Conservation (phyloP, 2,113 vertebrate genomes). For the Pica pica region DNA sequence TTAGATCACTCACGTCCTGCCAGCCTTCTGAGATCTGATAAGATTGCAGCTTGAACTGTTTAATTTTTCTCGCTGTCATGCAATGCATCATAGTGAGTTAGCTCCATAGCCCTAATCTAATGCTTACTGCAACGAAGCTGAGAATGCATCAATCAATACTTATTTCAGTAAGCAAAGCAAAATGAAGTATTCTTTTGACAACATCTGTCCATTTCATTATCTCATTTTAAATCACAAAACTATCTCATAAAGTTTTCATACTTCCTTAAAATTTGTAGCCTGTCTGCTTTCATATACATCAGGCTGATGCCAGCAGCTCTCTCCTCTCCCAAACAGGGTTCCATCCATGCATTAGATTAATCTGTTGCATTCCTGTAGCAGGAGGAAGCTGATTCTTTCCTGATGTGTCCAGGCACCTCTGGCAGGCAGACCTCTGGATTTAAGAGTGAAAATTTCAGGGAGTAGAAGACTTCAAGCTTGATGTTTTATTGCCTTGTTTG, state of each 20-base stretch:
- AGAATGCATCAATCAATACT: slow-evolving; percentile 21
- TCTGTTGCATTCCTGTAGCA: background rate
- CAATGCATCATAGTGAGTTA: background rate
- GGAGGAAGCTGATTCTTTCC: background rate
- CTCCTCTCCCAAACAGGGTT: background rate
- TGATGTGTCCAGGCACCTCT: background rate
- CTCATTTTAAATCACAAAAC: background rate
- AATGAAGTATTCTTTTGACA: slow-evolving; percentile 30
- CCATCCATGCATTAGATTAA: background rate
- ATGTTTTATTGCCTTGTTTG: background rate
- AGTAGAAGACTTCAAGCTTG: background rate
- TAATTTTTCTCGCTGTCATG: slow-evolving; percentile 11
- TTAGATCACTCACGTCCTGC: background rate
- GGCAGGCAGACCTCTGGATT: background rate
- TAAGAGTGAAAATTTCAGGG: background rate
- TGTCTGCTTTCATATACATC: slow-evolving; percentile 19
- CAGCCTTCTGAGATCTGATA: background rate
- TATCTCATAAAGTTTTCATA: background rate
- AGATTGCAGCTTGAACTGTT: background rate
- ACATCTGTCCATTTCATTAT: slow-evolving; percentile 16
- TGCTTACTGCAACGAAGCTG: background rate
- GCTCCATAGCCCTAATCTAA: background rate
- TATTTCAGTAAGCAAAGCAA: slow-evolving; percentile 3
- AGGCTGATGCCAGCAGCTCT: background rate
- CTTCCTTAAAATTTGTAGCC: background rate